Evolutionary conservation across 1,140 invertebrate species (phyloP).

Genomic region (Heterodera schachtii): DNA sequence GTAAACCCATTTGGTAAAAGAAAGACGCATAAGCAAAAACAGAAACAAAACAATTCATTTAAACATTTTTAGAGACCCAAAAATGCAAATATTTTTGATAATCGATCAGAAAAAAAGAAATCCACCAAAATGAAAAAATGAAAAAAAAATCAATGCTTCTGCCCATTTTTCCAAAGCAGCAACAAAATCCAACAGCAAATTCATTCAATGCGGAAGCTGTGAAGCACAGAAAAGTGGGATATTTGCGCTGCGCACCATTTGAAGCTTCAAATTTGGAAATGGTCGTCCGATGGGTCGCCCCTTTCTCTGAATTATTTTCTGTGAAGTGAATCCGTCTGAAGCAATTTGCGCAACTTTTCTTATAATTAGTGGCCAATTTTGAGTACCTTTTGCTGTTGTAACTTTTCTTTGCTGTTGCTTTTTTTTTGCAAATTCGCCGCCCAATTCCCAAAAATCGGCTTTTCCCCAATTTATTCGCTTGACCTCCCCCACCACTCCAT

Average conservation of each 20-base stretch:
- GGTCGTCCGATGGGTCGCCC: too few species aligned
- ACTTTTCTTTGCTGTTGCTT: not conserved
- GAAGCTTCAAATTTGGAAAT: too few species aligned
- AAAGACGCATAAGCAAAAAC: too few species aligned
- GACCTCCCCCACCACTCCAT: not conserved
- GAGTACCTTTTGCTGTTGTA: not conserved
- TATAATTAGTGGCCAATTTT: not conserved
- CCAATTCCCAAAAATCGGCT: not conserved
- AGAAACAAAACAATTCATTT: too few species aligned
- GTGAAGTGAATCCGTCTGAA: not conserved
- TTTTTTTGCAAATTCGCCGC: not conserved
- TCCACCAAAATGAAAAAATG: too few species aligned
- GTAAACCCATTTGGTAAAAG: too few species aligned
- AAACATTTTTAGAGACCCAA: too few species aligned
- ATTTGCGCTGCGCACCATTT: too few species aligned
- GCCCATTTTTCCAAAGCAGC: not conserved
- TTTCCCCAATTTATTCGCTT: not conserved
- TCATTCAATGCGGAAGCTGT: not conserved
- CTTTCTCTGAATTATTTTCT: not conserved
- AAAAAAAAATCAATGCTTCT: not conserved
- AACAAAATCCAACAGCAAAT: not conserved
- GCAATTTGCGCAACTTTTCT: constrained; percentile 1
- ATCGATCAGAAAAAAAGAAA: too few species aligned
- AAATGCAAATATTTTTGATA: too few species aligned
- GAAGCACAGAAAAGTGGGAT: too few species aligned